These are phyloP conservation scores for Melanogrammus aeglefinus DNA, from an alignment of 2,797 vertebrate genomes.

Conservation along the genomic window DNA sequence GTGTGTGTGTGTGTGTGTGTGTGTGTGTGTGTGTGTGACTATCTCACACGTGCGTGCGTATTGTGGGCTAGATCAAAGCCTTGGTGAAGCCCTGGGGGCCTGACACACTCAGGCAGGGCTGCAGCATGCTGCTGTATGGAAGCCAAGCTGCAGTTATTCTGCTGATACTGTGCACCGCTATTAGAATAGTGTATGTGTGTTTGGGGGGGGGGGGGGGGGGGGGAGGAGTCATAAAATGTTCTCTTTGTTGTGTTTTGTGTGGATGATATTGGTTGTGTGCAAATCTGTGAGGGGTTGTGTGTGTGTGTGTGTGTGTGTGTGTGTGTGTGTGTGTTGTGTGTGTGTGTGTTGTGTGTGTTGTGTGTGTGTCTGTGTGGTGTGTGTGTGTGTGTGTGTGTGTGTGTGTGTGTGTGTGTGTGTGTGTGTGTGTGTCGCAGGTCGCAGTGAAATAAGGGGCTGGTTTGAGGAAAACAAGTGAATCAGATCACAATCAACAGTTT, in stretches of 20 bases:
- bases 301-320: conserved; percentile 10
- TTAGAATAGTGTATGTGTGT: conserved; percentile 52
- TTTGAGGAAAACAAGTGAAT: conserved; percentile 33
- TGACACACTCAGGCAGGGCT: conserved; percentile 68
- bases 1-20: conserved; percentile 39
- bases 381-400: not conserved
- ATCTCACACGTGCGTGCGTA: conserved; percentile 56
- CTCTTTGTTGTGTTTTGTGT: conserved; percentile 52
- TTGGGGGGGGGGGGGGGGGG: conserved; percentile 42
- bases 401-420: no score
- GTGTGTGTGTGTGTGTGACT: not conserved
- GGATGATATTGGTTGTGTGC: not conserved
- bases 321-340: not conserved
- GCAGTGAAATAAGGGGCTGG: conserved; percentile 8
- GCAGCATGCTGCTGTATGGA: conserved; percentile 51
- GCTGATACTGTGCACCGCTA: conserved; percentile 70
- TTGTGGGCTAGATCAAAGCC: conserved; percentile 75
- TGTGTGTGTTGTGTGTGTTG: conserved; percentile 14
- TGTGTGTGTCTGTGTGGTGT: not conserved
- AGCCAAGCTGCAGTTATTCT: conserved; percentile 61
- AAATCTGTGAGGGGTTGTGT: conserved; percentile 10
- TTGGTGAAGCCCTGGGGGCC: conserved; percentile 63
- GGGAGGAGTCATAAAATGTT: conserved; percentile 47
- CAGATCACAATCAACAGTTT: no score
- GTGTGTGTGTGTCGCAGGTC: no score